A percentile compares a stretch with the other conserved stretches of the same genome.
Conservation (phyloP, 2,113 vertebrate genomes). For the Lophura nycthemera region DNA sequence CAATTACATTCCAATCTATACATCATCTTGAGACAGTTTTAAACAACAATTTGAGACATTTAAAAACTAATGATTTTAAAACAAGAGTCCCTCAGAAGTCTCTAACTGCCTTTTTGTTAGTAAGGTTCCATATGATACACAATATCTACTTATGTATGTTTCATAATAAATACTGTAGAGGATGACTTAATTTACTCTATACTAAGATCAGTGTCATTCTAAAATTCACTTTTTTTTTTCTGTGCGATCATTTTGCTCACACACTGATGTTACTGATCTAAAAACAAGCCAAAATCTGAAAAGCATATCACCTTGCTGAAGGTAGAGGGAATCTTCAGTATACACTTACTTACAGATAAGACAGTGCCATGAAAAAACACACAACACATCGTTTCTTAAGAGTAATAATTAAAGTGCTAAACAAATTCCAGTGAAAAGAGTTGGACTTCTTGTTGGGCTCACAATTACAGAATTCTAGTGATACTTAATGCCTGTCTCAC, state of each 20-base stretch:
- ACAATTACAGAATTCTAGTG: neutral
- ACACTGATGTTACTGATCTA: neutral
- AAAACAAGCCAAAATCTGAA: neutral
- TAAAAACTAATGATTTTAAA: neutral
- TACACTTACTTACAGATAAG: neutral
- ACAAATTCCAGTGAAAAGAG: neutral
- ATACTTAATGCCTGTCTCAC: neutral
- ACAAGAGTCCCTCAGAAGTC: neutral
- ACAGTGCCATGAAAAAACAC: neutral
- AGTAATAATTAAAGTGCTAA: constrained; percentile 34
- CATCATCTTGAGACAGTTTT: neutral
- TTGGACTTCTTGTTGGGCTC: neutral
- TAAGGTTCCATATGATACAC: neutral
- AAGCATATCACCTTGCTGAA: neutral
- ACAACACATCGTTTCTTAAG: neutral
- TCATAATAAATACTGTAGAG: neutral
- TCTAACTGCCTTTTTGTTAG: neutral
- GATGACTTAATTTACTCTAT: neutral
- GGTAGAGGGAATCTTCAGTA: neutral
- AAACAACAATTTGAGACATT: neutral
- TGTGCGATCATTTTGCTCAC: neutral
- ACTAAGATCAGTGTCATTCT: fast-evolving
- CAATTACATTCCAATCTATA: neutral
- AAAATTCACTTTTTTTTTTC: neutral
- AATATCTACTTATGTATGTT: neutral